These are phyloP conservation scores for Ciconia nigra DNA, from an alignment of 2,797 vertebrate genomes.

Conservation along the genomic window DNA sequence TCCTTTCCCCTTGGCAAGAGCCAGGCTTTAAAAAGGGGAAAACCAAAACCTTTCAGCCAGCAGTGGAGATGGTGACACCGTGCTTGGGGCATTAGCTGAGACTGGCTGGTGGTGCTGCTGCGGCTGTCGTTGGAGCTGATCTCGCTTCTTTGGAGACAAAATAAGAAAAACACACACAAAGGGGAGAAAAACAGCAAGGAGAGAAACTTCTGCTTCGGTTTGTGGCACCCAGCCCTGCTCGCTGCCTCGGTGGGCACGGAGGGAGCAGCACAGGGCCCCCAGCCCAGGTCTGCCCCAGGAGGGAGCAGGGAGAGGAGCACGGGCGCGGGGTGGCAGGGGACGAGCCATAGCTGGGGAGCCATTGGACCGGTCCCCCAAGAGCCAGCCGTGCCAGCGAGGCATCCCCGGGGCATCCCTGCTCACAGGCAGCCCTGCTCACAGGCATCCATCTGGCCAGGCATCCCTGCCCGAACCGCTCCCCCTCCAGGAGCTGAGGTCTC, in stretches of 20 bases:
- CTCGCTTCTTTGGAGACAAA: background rate
- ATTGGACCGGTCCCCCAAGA: accelerated
- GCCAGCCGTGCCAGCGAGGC: background rate
- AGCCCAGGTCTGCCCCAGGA: background rate
- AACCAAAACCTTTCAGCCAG: background rate
- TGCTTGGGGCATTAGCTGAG: background rate
- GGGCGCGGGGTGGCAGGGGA: background rate
- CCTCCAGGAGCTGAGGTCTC: background rate
- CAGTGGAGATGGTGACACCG: background rate
- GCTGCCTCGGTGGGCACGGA: accelerated
- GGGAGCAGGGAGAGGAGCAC: background rate
- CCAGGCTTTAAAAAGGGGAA: background rate
- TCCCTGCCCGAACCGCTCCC: background rate
- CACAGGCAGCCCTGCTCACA: background rate
- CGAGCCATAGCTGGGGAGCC: background rate
- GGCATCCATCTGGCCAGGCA: too few relatives aligned
- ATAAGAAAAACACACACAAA: background rate
- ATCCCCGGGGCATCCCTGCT: background rate
- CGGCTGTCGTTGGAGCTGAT: background rate
- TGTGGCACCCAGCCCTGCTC: background rate
- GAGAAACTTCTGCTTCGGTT: background rate
- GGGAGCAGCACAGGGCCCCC: background rate
- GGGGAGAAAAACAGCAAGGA: background rate
- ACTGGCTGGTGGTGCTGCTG: background rate
- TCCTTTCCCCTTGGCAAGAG: background rate